Evolutionary conservation across 2,888 invertebrate species (phyloP).

Genomic region (Uropetala carovei): DNA sequence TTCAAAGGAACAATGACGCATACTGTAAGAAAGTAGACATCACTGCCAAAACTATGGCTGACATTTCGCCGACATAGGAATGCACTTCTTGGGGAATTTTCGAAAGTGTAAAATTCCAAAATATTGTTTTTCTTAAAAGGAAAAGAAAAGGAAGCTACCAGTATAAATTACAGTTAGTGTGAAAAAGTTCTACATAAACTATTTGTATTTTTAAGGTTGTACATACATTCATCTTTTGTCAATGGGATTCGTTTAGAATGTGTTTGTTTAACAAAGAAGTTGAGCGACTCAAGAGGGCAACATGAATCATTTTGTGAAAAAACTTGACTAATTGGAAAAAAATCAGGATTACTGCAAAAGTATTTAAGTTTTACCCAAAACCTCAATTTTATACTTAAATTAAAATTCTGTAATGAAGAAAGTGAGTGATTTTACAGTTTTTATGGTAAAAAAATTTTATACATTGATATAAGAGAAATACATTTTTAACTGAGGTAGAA

Average conservation of each 20-base stretch:
- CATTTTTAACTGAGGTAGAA: slow-evolving; percentile 42
- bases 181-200: not conserved
- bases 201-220: slow-evolving; percentile 24
- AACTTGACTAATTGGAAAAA: slow-evolving; percentile 7
- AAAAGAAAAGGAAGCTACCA: not conserved
- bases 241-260: not conserved
- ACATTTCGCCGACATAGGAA: slow-evolving; percentile 52
- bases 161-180: not conserved
- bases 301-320: slow-evolving; percentile 29
- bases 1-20: slow-evolving; percentile 22
- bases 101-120: not conserved
- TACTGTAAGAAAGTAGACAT: slow-evolving; percentile 27
- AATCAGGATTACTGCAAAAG: slow-evolving; percentile 15
- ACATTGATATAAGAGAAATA: slow-evolving; percentile 44
- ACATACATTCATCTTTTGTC: slow-evolving; percentile 1
- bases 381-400: slow-evolving; percentile 34
- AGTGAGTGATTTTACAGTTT: slow-evolving; percentile 42
- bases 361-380: slow-evolving; percentile 15
- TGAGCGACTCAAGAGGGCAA: not conserved
- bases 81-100: slow-evolving; percentile 1
- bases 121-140: not conserved
- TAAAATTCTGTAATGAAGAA: slow-evolving; percentile 6
- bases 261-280: not conserved
- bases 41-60: slow-evolving; percentile 62
- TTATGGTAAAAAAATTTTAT: slow-evolving; percentile 58